phyloP scores from a whole-genome alignment of 1,140 invertebrate genomes.

The Atta cephalotes region DNA sequence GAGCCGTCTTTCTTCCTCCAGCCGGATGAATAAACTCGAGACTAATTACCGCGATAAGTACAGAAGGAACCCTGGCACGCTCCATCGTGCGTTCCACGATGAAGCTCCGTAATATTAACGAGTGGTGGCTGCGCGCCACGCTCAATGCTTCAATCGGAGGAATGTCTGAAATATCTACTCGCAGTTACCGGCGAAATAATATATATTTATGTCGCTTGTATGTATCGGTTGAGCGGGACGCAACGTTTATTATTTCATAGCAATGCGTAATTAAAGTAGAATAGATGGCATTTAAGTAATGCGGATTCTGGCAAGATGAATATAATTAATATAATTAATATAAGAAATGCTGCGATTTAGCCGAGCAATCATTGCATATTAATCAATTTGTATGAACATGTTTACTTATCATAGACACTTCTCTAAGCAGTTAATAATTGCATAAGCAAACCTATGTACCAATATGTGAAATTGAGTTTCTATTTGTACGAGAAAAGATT shows the following conservation, averaged over 20 bases:
- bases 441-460: not conserved
- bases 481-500: not conserved
- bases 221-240: slow-evolving; percentile 25
- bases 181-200: slow-evolving; percentile 49
- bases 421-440: slow-evolving; percentile 6
- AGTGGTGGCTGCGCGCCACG: slow-evolving; percentile 10
- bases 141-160: slow-evolving; percentile 48
- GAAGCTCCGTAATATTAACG: slow-evolving; percentile 48
- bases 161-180: slow-evolving; percentile 55
- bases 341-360: slow-evolving; percentile 32
- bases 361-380: not conserved
- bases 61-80: slow-evolving; percentile 23
- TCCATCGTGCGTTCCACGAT: slow-evolving; percentile 18
- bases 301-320: slow-evolving; percentile 3
- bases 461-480: not conserved
- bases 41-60: slow-evolving; percentile 61
- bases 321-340: slow-evolving; percentile 2
- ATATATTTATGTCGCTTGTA: slow-evolving; percentile 30
- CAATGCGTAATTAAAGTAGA: slow-evolving; percentile 57
- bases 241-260: slow-evolving; percentile 49
- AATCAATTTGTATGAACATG: slow-evolving; percentile 28
- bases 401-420: slow-evolving; percentile 2
- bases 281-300: slow-evolving; percentile 55
- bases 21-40: slow-evolving; percentile 46
- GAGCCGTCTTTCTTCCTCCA: not conserved